These are phyloP conservation scores for Danionella cerebrum DNA, from an alignment of 2,113 vertebrate genomes.

Conservation along the genomic window DNA sequence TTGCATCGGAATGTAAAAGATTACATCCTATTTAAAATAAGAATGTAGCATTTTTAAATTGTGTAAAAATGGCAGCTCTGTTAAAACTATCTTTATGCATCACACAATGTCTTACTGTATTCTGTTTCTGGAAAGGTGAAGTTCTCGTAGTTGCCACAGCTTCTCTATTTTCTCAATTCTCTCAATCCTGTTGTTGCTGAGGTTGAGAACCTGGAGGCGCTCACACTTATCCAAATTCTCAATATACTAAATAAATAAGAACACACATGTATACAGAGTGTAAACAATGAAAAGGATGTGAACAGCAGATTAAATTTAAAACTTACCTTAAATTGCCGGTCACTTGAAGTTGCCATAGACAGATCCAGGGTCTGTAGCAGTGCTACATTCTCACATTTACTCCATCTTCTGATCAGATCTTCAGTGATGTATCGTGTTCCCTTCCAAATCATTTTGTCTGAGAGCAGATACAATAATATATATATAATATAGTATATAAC, in stretches of 20 bases:
- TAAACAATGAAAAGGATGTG: not conserved
- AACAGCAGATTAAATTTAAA: not conserved
- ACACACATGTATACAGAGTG: not conserved
- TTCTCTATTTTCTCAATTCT: slow-evolving; percentile 78
- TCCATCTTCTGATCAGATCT: slow-evolving; percentile 61
- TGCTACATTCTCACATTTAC: slow-evolving; percentile 69
- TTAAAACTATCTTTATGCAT: too few relatives aligned
- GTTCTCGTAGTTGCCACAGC: slow-evolving; percentile 66
- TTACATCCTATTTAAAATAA: too few relatives aligned
- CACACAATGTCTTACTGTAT: slow-evolving; percentile 63
- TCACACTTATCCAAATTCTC: slow-evolving; percentile 79
- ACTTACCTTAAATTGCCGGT: slow-evolving; percentile 75
- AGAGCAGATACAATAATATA: too few relatives aligned
- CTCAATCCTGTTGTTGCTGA: slow-evolving; percentile 74
- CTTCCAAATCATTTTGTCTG: slow-evolving; percentile 52
- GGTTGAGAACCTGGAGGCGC: slow-evolving; percentile 69
- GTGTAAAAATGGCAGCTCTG: too few relatives aligned
- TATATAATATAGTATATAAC: too few relatives aligned
- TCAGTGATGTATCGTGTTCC: slow-evolving; percentile 77
- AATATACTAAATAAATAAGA: slow-evolving; percentile 65
- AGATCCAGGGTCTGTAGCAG: slow-evolving; percentile 68
- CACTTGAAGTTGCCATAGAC: slow-evolving; percentile 64
- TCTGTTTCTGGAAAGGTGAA: slow-evolving; percentile 75
- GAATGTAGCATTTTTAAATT: too few relatives aligned
- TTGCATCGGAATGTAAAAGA: too few relatives aligned